Base-by-base conservation (phyloP, 2,888 invertebrate genomes). In the Volucella inanis region DNA sequence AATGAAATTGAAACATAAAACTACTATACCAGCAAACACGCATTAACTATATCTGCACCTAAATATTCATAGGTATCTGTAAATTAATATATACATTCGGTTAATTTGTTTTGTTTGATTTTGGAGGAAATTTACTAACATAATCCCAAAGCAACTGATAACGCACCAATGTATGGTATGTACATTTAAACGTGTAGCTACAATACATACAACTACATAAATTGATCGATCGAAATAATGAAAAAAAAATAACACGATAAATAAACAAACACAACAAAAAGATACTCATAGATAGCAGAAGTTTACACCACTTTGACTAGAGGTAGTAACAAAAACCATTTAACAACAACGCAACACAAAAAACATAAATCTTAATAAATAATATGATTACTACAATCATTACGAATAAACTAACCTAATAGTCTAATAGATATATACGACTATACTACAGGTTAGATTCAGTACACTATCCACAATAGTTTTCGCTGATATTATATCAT, bases 291-390 rank as follows among this genome's bases (percentile, higher is more conserved):
- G 31, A 31, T 14, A 49, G 2, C 6, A 14, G 49, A 49, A 14
- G 3, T 8, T 14, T 8, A 49, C 12, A 43, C 43, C 10, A 43
- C 12, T 6, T 43, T 43, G 12, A 12, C 12, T 43, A 49, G 49
- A 45, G 11, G 3, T 18, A 68, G 11, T 15, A 4, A 15, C 49
- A 45, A 15, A 8, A 49, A 14, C 67, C 12, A 54, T 11, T 31
- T 15, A 18, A 62, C 15, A 57, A 68, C 54, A 77, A 55, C 77
- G 77, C 77, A 77, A 47, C 68, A 62, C 61, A 54, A 62, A 70
- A 55, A 71, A 71, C 78, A 78, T 78, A 78, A 78, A 78, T 78
- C 78, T 78, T 70, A 78, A 78, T 78, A 78, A 45, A 78, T 78
- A 78, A 71, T 78, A 78, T 55, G 62, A 78, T 70, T 78, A 71